Conservation (phyloP, 2,797 vertebrate species). For the Acanthurus leucopareius region DNA sequence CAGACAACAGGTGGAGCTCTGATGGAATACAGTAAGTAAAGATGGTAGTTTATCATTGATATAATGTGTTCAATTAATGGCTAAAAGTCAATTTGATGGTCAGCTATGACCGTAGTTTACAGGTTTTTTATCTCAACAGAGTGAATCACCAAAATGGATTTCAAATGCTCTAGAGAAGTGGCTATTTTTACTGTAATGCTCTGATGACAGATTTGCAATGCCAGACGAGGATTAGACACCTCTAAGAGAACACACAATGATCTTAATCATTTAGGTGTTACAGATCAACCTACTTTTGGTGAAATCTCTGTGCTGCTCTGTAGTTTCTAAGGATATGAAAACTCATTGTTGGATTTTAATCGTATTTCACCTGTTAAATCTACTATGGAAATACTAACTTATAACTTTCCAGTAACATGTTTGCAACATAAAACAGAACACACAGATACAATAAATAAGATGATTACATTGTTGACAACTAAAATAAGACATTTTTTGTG, state of each 20-base stretch:
- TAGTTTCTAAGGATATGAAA: background rate
- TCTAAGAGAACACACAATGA: conserved; percentile 43
- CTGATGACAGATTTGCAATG: conserved; percentile 20
- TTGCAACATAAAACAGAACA: background rate
- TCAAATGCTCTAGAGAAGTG: background rate
- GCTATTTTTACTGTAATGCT: conserved; percentile 61
- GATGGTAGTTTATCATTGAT: background rate
- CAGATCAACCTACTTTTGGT: conserved; percentile 21
- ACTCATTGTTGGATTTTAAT: background rate
- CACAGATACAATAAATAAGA: background rate
- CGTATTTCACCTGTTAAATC: background rate
- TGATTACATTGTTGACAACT: background rate
- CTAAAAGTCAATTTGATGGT: background rate
- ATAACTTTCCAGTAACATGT: background rate
- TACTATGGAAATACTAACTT: background rate
- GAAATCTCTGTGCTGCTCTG: background rate
- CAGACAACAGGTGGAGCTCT: conserved; percentile 79
- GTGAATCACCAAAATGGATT: background rate
- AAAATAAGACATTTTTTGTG: background rate
- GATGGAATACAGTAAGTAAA: conserved; percentile 89
- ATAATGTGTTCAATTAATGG: background rate
- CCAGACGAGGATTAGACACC: conserved; percentile 71
- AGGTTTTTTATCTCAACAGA: background rate
- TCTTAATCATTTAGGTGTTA: conserved; percentile 52
- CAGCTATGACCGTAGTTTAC: background rate